Evolutionary conservation across 53 echinoderm and acorn worm genomes (phyloP).

Genomic region (Antedon mediterranea): DNA sequence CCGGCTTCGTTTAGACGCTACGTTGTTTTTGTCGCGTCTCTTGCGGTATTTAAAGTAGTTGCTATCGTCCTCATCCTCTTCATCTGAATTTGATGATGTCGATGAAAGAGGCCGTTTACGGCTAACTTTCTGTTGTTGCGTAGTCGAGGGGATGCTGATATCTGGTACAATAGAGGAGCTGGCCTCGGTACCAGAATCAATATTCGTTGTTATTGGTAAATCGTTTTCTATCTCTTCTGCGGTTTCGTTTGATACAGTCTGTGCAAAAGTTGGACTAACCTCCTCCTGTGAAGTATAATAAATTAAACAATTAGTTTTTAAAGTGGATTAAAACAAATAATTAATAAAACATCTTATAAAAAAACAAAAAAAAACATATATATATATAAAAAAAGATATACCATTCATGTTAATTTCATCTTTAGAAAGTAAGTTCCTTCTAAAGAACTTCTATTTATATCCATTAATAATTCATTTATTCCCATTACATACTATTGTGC

Average conservation of each 20-base stretch:
- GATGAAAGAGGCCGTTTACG: not conserved
- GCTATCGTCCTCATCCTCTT: not conserved
- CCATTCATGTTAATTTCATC: no score
- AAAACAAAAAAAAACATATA: no score
- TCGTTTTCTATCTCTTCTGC: not conserved
- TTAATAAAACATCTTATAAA: no score
- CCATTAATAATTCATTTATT: no score
- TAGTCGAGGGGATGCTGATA: not conserved
- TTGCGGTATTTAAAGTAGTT: constrained; percentile 20
- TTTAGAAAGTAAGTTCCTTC: no score
- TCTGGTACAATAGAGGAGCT: not conserved
- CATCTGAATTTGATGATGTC: not conserved
- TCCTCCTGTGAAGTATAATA: constrained; percentile 21
- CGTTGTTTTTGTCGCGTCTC: constrained; percentile 64
- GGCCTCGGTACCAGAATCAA: not conserved
- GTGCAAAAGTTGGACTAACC: constrained; percentile 31
- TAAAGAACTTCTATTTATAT: no score
- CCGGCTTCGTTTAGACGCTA: constrained; percentile 46
- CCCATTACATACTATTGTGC: not conserved
- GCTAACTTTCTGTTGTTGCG: not conserved
- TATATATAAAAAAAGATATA: no score
- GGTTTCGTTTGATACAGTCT: not conserved
- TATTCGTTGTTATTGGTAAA: not conserved
- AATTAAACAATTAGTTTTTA: not conserved
- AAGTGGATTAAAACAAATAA: not conserved